Evolutionary conservation across 2,113 vertebrate species (phyloP).

Genomic region (Strigops habroptila): DNA sequence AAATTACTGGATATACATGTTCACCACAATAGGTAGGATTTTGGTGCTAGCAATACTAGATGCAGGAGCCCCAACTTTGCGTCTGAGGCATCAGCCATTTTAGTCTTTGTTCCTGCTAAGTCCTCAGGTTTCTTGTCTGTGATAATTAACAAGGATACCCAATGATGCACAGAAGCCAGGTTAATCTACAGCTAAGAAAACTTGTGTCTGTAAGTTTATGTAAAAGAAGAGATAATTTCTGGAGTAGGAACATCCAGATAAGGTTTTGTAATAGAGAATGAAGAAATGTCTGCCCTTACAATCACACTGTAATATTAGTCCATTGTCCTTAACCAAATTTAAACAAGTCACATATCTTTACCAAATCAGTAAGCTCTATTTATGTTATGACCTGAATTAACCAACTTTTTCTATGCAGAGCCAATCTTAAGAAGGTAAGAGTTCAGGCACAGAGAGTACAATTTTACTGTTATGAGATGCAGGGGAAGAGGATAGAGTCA

Average conservation of each 20-base stretch:
- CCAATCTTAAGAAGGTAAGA: neutral
- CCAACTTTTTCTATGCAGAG: neutral
- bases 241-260: neutral
- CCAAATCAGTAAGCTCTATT: neutral
- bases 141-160: neutral
- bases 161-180: neutral
- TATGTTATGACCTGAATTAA: neutral
- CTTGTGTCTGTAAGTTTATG: neutral
- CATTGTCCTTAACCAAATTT: neutral
- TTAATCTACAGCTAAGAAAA: neutral
- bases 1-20: neutral
- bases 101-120: neutral
- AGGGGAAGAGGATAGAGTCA: neutral
- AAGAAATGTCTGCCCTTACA: neutral
- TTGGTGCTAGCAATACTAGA: neutral
- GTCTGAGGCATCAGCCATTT: neutral
- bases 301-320: neutral
- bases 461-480: neutral
- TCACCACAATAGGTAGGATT: neutral
- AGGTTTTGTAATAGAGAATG: neutral
- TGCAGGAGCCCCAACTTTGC: neutral
- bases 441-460: neutral
- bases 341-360: neutral
- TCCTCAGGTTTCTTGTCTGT: neutral
- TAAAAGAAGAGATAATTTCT: neutral